Evolutionary conservation across 2,797 vertebrate species (phyloP), one percentile per base, ranked within the genome.

Genomic region (Mico argentatus): DNA sequence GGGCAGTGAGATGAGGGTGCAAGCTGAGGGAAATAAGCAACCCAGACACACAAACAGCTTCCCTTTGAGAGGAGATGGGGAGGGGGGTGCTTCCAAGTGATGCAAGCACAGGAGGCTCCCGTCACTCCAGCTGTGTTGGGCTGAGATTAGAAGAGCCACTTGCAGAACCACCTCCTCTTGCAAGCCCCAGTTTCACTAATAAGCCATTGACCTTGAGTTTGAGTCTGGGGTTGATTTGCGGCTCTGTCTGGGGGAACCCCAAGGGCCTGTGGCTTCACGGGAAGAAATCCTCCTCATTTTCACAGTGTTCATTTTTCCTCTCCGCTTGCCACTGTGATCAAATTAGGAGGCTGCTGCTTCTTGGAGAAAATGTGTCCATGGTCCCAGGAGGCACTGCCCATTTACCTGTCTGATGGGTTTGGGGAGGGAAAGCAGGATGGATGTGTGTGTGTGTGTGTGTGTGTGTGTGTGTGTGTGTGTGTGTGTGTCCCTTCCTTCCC

Each of bases 231-330:
- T 98, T 98, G 98, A 98, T 98, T 93, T 94, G 96, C 92, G 39
- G n/a, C 94, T 97, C 97, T 96, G 97, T 97, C 97, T 98, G 36
- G 97, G 96, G 98, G 97, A 97, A 85, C 98, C 98, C 98, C 80
- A 98, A 97, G 98, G 98, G 98, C 98, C 76, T 98, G 88, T 96
- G 96, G 88, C 97, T 97, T 96, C 97, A 98, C 2, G 95, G 96
- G 96, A 98, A 98, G 96, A 98, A 98, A 94, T 97, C 97, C 97
- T 98, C 97, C 97, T 98, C 87, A 92, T 98, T 98, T 98, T 97
- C 97, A 97, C 98, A 1, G 1, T 79, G 81, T 98, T 97, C 41
- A 50, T 87, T 98, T 98, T 98, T 94, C 94, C 91, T 97, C 52
- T 97, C 96, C 88, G 91, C 97, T 94, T 88, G 92, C 94, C 98